Evolutionary conservation across 2,797 vertebrate genomes (phyloP).

Genomic region (Cyclopterus lumpus): DNA sequence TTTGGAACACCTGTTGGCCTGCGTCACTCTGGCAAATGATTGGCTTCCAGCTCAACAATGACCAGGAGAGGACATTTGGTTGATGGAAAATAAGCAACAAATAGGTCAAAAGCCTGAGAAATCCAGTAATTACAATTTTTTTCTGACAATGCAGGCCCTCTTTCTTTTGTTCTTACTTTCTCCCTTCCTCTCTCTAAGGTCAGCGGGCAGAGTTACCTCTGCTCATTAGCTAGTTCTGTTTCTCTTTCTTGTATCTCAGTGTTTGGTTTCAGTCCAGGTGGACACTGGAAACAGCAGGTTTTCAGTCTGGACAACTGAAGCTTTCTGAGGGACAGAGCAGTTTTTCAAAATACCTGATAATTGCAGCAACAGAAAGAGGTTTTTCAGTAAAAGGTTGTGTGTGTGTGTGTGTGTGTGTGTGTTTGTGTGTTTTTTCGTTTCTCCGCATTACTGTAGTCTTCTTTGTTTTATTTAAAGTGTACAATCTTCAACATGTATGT

Average conservation of each 20-base stretch:
- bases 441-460: background rate
- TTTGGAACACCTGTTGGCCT: slow-evolving; percentile 10
- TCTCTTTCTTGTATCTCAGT: slow-evolving; percentile 5
- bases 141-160: too few species aligned
- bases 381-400: slow-evolving; percentile 21
- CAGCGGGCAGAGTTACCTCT: background rate
- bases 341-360: too few species aligned
- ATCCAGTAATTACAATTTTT: too few species aligned
- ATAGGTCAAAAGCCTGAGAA: too few species aligned
- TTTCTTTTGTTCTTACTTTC: background rate
- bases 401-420: slow-evolving; percentile 1
- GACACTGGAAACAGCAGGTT: too few species aligned
- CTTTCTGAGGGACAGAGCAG: too few species aligned
- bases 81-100: background rate
- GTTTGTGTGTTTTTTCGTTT: background rate
- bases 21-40: too few species aligned
- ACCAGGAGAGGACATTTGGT: slow-evolving; percentile 3
- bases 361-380: slow-evolving; percentile 12
- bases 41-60: slow-evolving; percentile 4
- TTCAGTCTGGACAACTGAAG: too few species aligned
- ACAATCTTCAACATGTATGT: background rate
- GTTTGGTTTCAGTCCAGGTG: too few species aligned
- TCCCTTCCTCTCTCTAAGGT: background rate
- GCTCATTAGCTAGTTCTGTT: slow-evolving; percentile 34
- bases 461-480: background rate